These are phyloP conservation scores for Drosophila tropicalis DNA, from an alignment of 1,140 invertebrate genomes.

Conservation along the genomic window DNA sequence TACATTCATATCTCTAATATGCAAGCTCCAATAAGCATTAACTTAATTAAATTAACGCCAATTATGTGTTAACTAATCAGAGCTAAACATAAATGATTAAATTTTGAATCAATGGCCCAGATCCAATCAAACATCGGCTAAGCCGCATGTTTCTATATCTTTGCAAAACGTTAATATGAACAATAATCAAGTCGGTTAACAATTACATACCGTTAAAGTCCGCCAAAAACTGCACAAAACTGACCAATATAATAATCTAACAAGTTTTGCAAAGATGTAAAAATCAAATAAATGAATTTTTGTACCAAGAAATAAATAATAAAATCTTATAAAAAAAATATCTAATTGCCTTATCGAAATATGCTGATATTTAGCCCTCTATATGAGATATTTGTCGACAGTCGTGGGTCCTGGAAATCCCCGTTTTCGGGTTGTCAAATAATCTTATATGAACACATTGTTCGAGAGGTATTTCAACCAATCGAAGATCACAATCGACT, in stretches of 20 bases:
- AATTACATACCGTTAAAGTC: too few relatives aligned
- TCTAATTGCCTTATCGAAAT: too few relatives aligned
- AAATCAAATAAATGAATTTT: conserved; percentile 58
- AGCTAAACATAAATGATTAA: neutral
- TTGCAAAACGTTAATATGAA: neutral
- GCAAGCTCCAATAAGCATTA: conserved; percentile 66
- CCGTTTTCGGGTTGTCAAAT: too few relatives aligned
- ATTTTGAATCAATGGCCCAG: conserved; percentile 6
- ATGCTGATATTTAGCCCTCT: too few relatives aligned
- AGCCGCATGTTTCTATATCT: conserved; percentile 1
- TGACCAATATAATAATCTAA: conserved; percentile 39
- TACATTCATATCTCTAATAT: conserved; percentile 58
- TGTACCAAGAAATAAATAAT: conserved; percentile 64
- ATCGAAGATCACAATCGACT: too few relatives aligned
- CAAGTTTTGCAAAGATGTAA: conserved; percentile 38
- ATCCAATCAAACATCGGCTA: neutral
- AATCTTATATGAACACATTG: too few relatives aligned
- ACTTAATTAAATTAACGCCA: conserved; percentile 42
- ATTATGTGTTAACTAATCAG: conserved; percentile 25
- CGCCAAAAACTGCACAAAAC: conserved; percentile 26
- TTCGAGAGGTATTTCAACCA: too few relatives aligned
- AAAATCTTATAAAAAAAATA: conserved; percentile 39
- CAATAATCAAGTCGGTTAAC: too few relatives aligned
- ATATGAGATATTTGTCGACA: too few relatives aligned
- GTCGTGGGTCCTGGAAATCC: too few relatives aligned